Conservation (phyloP, 2,888 invertebrate genomes). For the Macaria liturata region DNA sequence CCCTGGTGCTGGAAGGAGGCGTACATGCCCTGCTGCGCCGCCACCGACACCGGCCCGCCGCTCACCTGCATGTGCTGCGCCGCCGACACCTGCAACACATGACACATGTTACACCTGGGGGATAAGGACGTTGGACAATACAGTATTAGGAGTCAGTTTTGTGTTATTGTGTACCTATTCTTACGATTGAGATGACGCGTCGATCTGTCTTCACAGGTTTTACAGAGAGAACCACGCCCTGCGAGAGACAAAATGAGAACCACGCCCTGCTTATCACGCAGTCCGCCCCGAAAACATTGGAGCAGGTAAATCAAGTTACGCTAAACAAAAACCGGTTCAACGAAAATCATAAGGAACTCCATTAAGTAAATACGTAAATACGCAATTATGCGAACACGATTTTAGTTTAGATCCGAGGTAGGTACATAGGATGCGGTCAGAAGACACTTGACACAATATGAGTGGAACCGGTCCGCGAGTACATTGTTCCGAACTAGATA, state of each 20-base stretch:
- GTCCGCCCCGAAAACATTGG: too few species aligned
- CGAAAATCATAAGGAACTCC: background rate
- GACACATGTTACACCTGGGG: too few species aligned
- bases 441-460: conserved; percentile 27
- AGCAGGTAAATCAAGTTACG: too few species aligned
- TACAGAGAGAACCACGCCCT: too few species aligned
- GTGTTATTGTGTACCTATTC: too few species aligned
- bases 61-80: conserved; percentile 93
- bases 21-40: conserved; percentile 94
- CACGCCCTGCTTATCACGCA: too few species aligned
- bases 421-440: conserved; percentile 14
- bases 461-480: conserved; percentile 24
- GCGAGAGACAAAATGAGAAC: too few species aligned
- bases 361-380: background rate
- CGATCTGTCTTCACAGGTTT: too few species aligned
- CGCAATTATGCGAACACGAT: conserved; percentile 1
- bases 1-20: conserved; percentile 78
- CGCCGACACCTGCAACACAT: conserved; percentile 87
- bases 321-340: background rate
- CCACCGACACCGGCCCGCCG: conserved; percentile 89
- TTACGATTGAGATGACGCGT: too few species aligned
- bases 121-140: too few species aligned
- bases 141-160: too few species aligned
- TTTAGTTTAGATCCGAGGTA: conserved; percentile 7
- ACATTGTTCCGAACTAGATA: conserved; percentile 26